These are phyloP conservation scores for Amorpha juglandis DNA, from an alignment of 2,888 invertebrate genomes.

Conservation along the genomic window DNA sequence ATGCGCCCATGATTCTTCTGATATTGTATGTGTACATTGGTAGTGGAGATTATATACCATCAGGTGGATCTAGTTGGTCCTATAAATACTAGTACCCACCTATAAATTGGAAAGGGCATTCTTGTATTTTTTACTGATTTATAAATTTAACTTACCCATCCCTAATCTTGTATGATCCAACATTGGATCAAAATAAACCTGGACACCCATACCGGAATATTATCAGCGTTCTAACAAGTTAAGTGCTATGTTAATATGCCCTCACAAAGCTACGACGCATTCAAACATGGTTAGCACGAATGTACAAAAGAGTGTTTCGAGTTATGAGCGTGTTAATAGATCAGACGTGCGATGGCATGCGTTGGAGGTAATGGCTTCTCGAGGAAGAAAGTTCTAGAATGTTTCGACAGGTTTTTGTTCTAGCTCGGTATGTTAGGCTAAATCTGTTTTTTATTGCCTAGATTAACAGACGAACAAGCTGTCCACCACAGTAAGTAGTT, in stretches of 20 bases:
- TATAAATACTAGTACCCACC: too few species aligned
- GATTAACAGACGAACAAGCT: too few species aligned
- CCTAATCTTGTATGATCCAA: background rate
- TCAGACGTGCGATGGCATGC: conserved; percentile 54
- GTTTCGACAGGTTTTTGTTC: background rate
- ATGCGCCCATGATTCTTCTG: too few species aligned
- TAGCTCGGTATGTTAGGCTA: too few species aligned
- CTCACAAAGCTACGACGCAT: conserved; percentile 56
- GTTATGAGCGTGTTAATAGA: conserved; percentile 67
- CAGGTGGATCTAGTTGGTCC: too few species aligned
- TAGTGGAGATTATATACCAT: too few species aligned
- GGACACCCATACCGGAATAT: conserved; percentile 60
- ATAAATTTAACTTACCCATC: too few species aligned
- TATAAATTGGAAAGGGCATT: too few species aligned
- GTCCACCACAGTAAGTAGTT: too few species aligned
- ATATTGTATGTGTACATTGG: too few species aligned
- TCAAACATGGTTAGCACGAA: conserved; percentile 62
- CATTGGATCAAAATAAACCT: conserved; percentile 21
- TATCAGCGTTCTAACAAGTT: conserved; percentile 67
- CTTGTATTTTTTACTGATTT: too few species aligned
- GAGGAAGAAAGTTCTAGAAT: conserved; percentile 3
- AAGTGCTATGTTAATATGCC: conserved; percentile 71
- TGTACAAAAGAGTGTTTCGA: conserved; percentile 62
- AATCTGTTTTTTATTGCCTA: too few species aligned
- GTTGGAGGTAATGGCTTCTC: background rate